Percentiles rank a stretch among this genome's conserved stretches.
These are phyloP conservation scores for Cardinalis cardinalis DNA, from an alignment of 2,113 vertebrate genomes.

Conservation along the genomic window DNA sequence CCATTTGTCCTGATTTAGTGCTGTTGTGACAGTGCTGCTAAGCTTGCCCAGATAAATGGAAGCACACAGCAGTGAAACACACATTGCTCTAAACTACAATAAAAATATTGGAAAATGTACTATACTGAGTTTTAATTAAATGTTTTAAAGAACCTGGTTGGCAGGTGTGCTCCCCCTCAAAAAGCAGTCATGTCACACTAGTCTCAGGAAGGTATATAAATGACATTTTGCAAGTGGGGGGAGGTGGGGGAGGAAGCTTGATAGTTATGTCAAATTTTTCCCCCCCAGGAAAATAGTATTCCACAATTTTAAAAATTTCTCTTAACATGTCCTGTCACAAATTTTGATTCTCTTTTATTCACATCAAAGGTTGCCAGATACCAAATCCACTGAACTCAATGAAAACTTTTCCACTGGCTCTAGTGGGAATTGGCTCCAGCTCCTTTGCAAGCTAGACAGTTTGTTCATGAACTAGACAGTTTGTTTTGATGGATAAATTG, in stretches of 20 bases:
- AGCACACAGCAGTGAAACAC: neutral
- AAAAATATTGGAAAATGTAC: neutral
- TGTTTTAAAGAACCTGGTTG: neutral
- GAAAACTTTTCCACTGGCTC: constrained; percentile 40
- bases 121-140: neutral
- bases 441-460: constrained; percentile 36
- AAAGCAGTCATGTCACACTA: neutral
- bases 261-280: neutral
- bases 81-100: neutral
- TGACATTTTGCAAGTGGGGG: neutral
- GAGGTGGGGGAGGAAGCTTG: neutral
- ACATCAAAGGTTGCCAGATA: neutral
- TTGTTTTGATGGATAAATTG: constrained; percentile 48
- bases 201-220: neutral
- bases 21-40: neutral
- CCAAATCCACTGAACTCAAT: neutral
- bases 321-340: neutral
- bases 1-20: neutral
- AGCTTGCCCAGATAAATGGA: neutral
- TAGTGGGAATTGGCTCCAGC: constrained; percentile 34
- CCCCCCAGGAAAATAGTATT: neutral
- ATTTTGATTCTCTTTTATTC: neutral
- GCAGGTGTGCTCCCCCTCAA: neutral
- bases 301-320: neutral
- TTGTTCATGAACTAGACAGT: constrained; percentile 34